A percentile compares a stretch with the other conserved stretches of the same genome.
Conservation (phyloP, 2,888 invertebrate genomes). For the Diploptera punctata region DNA sequence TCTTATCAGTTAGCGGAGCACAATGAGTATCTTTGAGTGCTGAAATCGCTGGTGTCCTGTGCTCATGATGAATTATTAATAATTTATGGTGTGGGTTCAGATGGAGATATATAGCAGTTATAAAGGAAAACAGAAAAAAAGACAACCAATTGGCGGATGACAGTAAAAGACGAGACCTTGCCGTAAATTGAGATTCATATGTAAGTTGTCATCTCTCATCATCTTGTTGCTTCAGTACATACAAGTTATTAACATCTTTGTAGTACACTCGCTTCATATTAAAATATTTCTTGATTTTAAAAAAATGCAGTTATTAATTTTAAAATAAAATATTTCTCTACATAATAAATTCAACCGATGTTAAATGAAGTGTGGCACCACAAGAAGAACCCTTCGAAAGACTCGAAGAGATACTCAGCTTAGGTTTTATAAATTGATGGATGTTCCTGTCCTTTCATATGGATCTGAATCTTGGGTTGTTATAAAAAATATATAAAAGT, state of each 20-base stretch:
- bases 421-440: too few species aligned
- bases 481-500: too few species aligned
- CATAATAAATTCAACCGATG: too few species aligned
- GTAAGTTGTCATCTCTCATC: constrained; percentile 26
- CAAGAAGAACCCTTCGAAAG: too few species aligned
- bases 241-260: constrained; percentile 24
- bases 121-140: neutral
- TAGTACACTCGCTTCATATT: constrained; percentile 6
- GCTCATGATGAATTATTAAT: constrained; percentile 26
- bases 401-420: too few species aligned
- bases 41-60: neutral
- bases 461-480: too few species aligned
- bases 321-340: too few species aligned
- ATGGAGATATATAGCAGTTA: neutral
- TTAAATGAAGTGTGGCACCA: too few species aligned
- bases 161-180: constrained; percentile 32
- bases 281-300: too few species aligned
- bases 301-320: too few species aligned
- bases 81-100: constrained; percentile 18
- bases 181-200: constrained; percentile 36
- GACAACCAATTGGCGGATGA: constrained; percentile 24
- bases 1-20: neutral
- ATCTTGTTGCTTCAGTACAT: constrained; percentile 23
- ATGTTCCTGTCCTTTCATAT: too few species aligned
- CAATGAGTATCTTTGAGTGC: neutral